phyloP scores from a whole-genome alignment of 35 echinoderm and acorn worm genomes.

The Acanthaster planci region DNA sequence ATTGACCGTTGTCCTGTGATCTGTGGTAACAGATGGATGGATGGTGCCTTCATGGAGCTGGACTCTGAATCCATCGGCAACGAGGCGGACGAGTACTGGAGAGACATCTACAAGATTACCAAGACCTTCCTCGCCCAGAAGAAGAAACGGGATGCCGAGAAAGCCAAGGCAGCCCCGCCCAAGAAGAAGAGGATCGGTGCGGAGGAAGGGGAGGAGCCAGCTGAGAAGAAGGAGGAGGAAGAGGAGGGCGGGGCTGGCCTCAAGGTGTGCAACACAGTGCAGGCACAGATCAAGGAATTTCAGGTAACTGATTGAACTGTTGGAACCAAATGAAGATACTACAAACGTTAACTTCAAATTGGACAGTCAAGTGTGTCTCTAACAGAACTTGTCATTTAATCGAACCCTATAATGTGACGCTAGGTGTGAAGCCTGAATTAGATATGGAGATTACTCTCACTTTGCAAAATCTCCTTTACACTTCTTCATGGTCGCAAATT shows the following conservation, averaged over 20 bases:
- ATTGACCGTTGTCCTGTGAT: background rate
- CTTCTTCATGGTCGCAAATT: no score
- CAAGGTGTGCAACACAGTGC: constrained; percentile 91
- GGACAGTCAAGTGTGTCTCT: no score
- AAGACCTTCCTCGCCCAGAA: constrained; percentile 79
- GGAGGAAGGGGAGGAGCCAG: constrained; percentile 38
- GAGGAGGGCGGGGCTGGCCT: constrained; percentile 82
- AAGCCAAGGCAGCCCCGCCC: constrained; percentile 71
- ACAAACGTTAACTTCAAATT: no score
- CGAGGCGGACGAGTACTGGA: constrained; percentile 91
- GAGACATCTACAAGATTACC: constrained; percentile 99
- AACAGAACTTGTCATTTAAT: no score
- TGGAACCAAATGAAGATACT: no score
- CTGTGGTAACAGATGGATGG: constrained; percentile 87
- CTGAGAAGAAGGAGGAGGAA: constrained; percentile 69
- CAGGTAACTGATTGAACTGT: no score
- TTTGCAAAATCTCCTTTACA: no score
- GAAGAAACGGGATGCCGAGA: constrained; percentile 98
- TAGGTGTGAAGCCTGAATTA: no score
- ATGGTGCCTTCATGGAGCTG: constrained; percentile 86
- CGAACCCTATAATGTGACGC: no score
- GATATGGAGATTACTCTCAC: no score
- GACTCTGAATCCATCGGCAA: constrained; percentile 89
- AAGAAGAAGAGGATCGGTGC: constrained; percentile 78
- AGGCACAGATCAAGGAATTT: constrained; percentile 93